Conservation (phyloP, 1,140 invertebrate genomes). For the Platorchestia sp. region DNA sequence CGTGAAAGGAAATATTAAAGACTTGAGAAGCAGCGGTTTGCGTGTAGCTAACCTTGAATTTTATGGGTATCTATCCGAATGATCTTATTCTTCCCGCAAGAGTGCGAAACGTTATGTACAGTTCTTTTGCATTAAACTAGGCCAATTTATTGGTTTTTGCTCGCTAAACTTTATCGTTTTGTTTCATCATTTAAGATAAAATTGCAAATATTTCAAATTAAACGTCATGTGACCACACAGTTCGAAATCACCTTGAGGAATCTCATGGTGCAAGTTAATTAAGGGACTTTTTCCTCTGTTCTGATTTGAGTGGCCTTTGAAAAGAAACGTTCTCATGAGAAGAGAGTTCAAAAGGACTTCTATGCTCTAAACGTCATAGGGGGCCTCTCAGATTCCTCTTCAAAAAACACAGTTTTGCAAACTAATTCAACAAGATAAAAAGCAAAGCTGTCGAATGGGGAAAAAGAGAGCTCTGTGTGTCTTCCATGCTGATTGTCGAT, state of each 20-base stretch:
- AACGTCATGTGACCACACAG: background rate
- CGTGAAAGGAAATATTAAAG: background rate
- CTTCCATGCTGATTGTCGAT: constrained; percentile 1
- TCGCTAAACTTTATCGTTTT: background rate
- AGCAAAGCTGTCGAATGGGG: background rate
- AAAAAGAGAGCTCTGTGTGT: background rate
- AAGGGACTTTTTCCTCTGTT: background rate
- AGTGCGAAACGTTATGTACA: background rate
- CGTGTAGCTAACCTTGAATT: no score
- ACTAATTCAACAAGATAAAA: background rate
- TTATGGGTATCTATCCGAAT: background rate
- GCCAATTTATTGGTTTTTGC: background rate
- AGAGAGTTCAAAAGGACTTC: background rate
- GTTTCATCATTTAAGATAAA: background rate
- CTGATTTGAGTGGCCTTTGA: background rate
- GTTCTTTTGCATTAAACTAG: background rate
- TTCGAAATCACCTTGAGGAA: background rate
- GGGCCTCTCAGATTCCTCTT: background rate
- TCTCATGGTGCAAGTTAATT: background rate
- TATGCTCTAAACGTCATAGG: background rate
- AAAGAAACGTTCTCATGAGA: background rate
- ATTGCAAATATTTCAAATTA: background rate
- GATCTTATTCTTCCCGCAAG: background rate
- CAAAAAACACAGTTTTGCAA: background rate
- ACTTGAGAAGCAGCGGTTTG: background rate